Conservation (phyloP, 64 coral and sea anemone species). For the Exaiptasia diaphana region DNA sequence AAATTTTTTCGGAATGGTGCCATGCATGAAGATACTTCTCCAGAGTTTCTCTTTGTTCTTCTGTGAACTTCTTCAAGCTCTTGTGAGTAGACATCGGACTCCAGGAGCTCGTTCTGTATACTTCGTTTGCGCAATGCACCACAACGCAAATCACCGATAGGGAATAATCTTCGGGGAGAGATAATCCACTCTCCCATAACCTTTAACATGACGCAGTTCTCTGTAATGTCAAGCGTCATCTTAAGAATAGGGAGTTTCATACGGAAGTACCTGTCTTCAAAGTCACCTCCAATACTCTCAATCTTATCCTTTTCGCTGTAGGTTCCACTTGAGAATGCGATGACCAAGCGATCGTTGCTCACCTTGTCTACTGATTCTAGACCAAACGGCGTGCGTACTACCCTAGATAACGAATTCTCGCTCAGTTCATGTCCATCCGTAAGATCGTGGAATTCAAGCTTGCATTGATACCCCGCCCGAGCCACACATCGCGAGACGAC, state of each 20-base stretch:
- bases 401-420: constrained; percentile 70
- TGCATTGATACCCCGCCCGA: constrained; percentile 80
- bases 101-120: constrained; percentile 55
- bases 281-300: constrained; percentile 76
- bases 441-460: constrained; percentile 85
- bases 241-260: constrained; percentile 84
- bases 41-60: neutral
- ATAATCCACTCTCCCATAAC: constrained; percentile 75
- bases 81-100: constrained; percentile 78
- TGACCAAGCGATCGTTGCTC: constrained; percentile 53
- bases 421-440: constrained; percentile 30
- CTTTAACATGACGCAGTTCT: constrained; percentile 82
- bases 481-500: constrained; percentile 73
- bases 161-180: constrained; percentile 61
- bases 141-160: constrained; percentile 70
- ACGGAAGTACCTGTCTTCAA: constrained; percentile 93
- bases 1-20: constrained; percentile 52
- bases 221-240: constrained; percentile 76
- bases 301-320: constrained; percentile 83
- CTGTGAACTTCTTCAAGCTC: constrained; percentile 63
- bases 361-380: constrained; percentile 79
- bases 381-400: constrained; percentile 86
- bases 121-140: constrained; percentile 69
- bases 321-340: constrained; percentile 88
- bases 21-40: constrained; percentile 56